Base-by-base conservation (phyloP, 2,888 invertebrate species). In the Eilema caniola region DNA sequence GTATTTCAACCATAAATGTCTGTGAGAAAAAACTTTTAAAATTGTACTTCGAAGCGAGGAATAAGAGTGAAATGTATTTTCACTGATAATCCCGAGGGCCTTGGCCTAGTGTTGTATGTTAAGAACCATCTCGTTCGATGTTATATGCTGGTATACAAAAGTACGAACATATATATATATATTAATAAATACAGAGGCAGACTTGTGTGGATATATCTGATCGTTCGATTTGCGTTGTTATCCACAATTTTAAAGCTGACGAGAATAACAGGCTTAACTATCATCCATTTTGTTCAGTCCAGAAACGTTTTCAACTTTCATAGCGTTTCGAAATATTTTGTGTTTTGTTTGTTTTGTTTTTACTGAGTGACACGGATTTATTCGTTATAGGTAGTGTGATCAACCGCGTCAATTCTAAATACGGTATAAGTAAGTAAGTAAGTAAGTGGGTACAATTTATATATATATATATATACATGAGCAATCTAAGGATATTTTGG, bases 221-320 rank as follows among this genome's bases (percentile, higher is more conserved):
- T 79, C 78, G 78, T 82, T 82, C 84, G 80, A 82, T 84, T 79
- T n/a, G 75, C 81, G 80, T 76, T 78, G 80, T 82, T 75, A 71
- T 78, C 70, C 75, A 86, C 83, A 86, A 86, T 88, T 87, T 86
- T 84, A 83, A 85, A 82, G 77, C 83, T 72, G 79, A 79, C 79
- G 78, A 83, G 75, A 80, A 83, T 84, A 84, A 85, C 81, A 76
- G 83, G 81, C 77, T 84, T 83, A 85, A 82, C 84, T 82, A 83
- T 86, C 83, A 84, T 85, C 81, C 80, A 83, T 85, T 87, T 84
- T 81, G 81, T 83, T 82, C 70, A 66, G 71, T 33, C 67, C 68
- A 73, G 71, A 82, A 80, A 78, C 77, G 77, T 80, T 79, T 82
- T 66, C 71, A 73, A 69, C 74, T 79, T 80, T 71, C 69, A 71